A percentile compares a stretch with the other conserved stretches of the same genome.
phyloP scores from a whole-genome alignment of 2,113 vertebrate species.

The Abramis brama region DNA sequence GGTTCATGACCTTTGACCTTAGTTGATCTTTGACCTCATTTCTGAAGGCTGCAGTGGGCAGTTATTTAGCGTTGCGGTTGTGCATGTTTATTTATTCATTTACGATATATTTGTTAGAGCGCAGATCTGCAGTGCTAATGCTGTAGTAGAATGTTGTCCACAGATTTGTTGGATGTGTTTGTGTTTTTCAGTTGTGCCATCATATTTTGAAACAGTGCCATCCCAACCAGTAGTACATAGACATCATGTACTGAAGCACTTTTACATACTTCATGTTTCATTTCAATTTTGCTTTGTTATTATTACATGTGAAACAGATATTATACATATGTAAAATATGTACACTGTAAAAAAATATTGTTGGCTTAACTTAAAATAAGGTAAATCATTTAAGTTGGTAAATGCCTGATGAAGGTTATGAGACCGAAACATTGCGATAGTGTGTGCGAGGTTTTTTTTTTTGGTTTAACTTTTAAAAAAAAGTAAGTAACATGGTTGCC shows the following conservation, averaged over 20 bases:
- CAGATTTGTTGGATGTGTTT: background rate
- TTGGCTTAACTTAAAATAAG: too few relatives aligned
- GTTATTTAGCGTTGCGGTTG: background rate
- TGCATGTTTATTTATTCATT: background rate
- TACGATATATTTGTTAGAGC: background rate
- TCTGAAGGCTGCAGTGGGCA: background rate
- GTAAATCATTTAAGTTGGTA: too few relatives aligned
- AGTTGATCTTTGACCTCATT: background rate
- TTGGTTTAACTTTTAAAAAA: too few relatives aligned
- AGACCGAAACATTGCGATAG: too few relatives aligned
- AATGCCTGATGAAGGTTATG: too few relatives aligned
- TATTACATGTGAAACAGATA: background rate
- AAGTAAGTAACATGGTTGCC: too few relatives aligned
- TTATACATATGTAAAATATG: background rate
- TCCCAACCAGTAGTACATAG: background rate
- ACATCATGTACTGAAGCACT: background rate
- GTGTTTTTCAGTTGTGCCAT: background rate
- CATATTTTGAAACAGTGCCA: background rate
- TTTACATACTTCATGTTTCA: background rate
- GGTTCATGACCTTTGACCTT: constrained; percentile 36
- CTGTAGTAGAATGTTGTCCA: background rate
- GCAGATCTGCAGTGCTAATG: background rate
- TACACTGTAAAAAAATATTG: too few relatives aligned
- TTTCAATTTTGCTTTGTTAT: background rate
- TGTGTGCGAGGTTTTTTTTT: too few relatives aligned